A percentile compares a stretch with the other conserved stretches of the same genome.
Evolutionary conservation across 1,140 invertebrate genomes (phyloP).

Genomic region (Cecropterus lyciades): DNA sequence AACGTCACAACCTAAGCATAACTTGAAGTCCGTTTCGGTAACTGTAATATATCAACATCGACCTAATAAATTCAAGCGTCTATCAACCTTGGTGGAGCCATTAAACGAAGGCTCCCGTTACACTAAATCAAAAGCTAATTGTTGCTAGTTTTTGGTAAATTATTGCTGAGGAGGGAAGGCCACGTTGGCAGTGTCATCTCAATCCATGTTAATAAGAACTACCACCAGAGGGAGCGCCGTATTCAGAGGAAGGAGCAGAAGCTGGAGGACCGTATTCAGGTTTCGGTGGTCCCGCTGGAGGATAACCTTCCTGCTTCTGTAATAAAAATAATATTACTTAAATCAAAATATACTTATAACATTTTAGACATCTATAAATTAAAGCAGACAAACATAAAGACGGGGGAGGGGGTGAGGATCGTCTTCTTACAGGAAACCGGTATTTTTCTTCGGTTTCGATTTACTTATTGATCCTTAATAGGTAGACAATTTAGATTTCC

Average conservation of each 20-base stretch:
- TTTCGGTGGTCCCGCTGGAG: constrained; percentile 60
- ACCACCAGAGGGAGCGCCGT: constrained; percentile 71
- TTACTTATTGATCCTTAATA: no score
- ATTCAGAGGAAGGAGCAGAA: constrained; percentile 76
- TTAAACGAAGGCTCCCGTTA: constrained; percentile 5
- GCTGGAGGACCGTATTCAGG: constrained; percentile 78
- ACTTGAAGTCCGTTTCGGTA: background rate
- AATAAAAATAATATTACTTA: constrained; percentile 36
- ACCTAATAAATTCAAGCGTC: background rate
- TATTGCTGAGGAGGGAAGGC: constrained; percentile 25
- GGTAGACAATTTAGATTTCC: no score
- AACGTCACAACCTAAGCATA: background rate
- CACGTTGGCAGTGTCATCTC: constrained; percentile 11
- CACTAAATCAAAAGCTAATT: constrained; percentile 10
- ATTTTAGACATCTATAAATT: no score
- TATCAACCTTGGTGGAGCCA: no score
- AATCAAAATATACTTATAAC: no score
- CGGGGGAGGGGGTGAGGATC: no score
- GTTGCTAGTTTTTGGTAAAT: constrained; percentile 35
- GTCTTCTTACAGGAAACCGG: no score
- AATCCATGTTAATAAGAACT: constrained; percentile 45
- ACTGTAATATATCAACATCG: no score
- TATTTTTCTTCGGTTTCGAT: no score
- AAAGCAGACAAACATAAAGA: no score
- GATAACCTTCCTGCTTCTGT: constrained; percentile 83